phyloP scores from a whole-genome alignment of 92 coral and sea anemone species.

The Umimayanthus kanabou region DNA sequence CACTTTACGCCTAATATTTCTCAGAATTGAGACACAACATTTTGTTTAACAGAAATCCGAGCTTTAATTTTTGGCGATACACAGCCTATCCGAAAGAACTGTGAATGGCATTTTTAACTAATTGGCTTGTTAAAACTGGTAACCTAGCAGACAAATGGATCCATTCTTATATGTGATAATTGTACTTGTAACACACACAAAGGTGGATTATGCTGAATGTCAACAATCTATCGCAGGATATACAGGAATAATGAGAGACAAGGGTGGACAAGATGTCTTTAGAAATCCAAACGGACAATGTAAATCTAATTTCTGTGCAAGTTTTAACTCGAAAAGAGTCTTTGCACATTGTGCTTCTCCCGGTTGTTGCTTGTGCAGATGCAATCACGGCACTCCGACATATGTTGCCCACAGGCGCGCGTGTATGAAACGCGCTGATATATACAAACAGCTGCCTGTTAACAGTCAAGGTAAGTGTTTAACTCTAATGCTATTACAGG shows the following conservation, averaged over 20 bases:
- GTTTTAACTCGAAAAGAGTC: neutral
- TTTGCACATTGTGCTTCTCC: neutral
- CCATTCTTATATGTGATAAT: neutral
- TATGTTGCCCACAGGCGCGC: neutral
- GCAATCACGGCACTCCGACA: conserved; percentile 10
- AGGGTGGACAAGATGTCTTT: conserved; percentile 9
- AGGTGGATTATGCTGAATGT: neutral
- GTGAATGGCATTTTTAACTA: too few relatives aligned
- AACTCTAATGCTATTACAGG: neutral
- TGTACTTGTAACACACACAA: neutral
- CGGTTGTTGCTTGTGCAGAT: conserved; percentile 16
- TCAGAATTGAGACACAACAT: neutral
- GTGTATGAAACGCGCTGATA: conserved; percentile 26
- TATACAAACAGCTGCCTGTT: neutral
- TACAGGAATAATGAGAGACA: neutral
- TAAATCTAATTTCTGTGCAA: conserved; percentile 13
- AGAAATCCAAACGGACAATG: conserved; percentile 12
- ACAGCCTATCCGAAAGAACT: neutral
- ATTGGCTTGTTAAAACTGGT: neutral
- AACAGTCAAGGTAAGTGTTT: neutral
- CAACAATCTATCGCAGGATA: neutral
- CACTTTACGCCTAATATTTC: neutral
- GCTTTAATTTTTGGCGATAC: neutral
- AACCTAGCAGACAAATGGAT: neutral
- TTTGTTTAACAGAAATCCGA: neutral